Percentiles rank a stretch among this genome's conserved stretches.
Evolutionary conservation across 2,888 invertebrate species (phyloP).

Genomic region (Xanthorhoe designata): DNA sequence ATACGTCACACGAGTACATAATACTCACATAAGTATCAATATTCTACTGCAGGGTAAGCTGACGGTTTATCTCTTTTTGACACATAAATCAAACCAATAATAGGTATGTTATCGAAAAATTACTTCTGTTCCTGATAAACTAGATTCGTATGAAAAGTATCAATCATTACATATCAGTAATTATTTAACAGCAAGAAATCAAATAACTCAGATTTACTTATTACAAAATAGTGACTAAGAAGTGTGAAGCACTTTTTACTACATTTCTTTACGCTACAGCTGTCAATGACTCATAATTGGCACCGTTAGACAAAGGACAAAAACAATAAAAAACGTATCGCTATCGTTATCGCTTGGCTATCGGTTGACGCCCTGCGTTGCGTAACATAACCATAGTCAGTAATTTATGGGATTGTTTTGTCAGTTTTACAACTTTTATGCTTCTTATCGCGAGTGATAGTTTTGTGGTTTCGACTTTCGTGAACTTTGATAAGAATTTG

Average conservation of each 20-base stretch:
- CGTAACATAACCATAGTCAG: constrained; percentile 26
- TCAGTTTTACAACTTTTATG: constrained; percentile 35
- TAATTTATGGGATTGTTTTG: constrained; percentile 39
- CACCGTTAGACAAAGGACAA: constrained; percentile 14
- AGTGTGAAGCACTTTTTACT: neutral
- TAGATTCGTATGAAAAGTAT: too few species aligned
- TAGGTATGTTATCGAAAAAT: too few species aligned
- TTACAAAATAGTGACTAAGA: neutral
- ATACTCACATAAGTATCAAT: neutral
- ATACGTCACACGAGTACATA: neutral
- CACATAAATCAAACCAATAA: too few species aligned
- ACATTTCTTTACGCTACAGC: constrained; percentile 10
- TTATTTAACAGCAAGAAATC: too few species aligned
- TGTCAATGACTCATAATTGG: constrained; percentile 16
- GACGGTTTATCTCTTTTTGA: too few species aligned
- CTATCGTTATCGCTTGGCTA: constrained; percentile 29
- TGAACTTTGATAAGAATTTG: constrained; percentile 17
- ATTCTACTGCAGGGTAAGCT: too few species aligned
- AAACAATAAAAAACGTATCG: constrained; percentile 27
- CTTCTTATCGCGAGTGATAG: constrained; percentile 16
- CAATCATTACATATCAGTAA: too few species aligned
- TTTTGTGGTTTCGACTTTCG: constrained; percentile 10
- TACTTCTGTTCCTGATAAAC: too few species aligned
- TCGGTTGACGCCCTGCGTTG: constrained; percentile 37
- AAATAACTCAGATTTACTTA: too few species aligned